A percentile compares a stretch with the other conserved stretches of the same genome.
Conservation (phyloP, 2,888 invertebrate species). For the Mesorhabditis sp. region DNA sequence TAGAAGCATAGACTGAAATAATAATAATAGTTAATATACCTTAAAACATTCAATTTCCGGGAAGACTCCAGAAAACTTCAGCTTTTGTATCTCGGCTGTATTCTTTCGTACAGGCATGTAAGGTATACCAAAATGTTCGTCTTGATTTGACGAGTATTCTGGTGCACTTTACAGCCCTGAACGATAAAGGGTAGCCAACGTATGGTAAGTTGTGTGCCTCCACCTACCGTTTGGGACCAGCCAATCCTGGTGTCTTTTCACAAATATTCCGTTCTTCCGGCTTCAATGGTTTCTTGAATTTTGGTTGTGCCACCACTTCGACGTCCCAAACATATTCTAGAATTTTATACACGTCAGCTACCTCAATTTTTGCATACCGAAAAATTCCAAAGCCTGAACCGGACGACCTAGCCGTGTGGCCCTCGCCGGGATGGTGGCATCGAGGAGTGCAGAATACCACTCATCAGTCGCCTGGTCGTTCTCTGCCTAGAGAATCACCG, state of each 20-base stretch:
- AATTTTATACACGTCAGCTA: slow-evolving; percentile 6
- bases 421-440: slow-evolving; percentile 31
- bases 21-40: slow-evolving; percentile 2
- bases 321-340: slow-evolving; percentile 45
- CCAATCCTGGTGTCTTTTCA: slow-evolving; percentile 10
- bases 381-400: slow-evolving; percentile 39
- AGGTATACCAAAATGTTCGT: too few relatives aligned
- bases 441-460: slow-evolving; percentile 34
- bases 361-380: slow-evolving; percentile 21
- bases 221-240: slow-evolving; percentile 23
- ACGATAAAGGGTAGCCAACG: too few relatives aligned
- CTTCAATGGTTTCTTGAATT: slow-evolving; percentile 21
- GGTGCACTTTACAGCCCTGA: too few relatives aligned
- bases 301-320: slow-evolving; percentile 21
- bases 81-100: too few relatives aligned
- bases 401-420: slow-evolving; percentile 37
- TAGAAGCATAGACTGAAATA: slow-evolving; percentile 43
- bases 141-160: too few relatives aligned
- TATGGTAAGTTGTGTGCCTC: too few relatives aligned
- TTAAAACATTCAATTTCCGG: too few relatives aligned
- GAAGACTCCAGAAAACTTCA: too few relatives aligned
- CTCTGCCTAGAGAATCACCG: slow-evolving; percentile 19
- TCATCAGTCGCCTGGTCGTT: slow-evolving; percentile 18
- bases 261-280: slow-evolving; percentile 18
- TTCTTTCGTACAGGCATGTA: too few relatives aligned